Evolutionary conservation across 2,888 invertebrate genomes (phyloP).

Genomic region (Agrilus cyanescens): DNA sequence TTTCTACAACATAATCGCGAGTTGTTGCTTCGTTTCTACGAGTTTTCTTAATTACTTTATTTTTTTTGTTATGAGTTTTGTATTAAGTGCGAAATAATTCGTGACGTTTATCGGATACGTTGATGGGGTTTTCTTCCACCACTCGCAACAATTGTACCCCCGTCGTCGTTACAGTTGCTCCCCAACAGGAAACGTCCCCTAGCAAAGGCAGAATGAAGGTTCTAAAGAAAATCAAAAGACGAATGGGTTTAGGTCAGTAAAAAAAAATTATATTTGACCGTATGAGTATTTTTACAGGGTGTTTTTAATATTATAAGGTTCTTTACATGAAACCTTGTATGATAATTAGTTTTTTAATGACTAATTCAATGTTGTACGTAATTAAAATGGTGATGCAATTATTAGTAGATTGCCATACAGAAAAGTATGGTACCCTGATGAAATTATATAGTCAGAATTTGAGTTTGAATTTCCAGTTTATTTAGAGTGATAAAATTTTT

Average conservation of each 20-base stretch:
- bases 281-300: not conserved
- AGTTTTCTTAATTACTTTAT: not conserved
- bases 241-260: slow-evolving; percentile 75
- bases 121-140: not conserved
- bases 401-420: too few species aligned
- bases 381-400: too few species aligned
- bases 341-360: too few species aligned
- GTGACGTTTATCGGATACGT: not conserved
- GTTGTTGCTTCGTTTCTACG: too few species aligned
- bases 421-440: too few species aligned
- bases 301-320: not conserved
- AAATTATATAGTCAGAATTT: too few species aligned
- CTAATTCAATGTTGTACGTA: too few species aligned
- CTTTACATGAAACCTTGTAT: too few species aligned
- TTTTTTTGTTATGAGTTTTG: not conserved
- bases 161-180: not conserved
- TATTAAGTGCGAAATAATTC: slow-evolving; percentile 2
- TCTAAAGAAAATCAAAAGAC: slow-evolving; percentile 77
- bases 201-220: slow-evolving; percentile 69
- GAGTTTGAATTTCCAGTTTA: too few species aligned
- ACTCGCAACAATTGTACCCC: not conserved
- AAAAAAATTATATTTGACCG: not conserved
- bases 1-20: too few species aligned
- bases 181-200: too few species aligned
- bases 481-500: too few species aligned